Evolutionary conservation across 1,140 invertebrate genomes (phyloP), one percentile per base, ranked within the genome.

Genomic region (Rhagoletis zephyria): DNA sequence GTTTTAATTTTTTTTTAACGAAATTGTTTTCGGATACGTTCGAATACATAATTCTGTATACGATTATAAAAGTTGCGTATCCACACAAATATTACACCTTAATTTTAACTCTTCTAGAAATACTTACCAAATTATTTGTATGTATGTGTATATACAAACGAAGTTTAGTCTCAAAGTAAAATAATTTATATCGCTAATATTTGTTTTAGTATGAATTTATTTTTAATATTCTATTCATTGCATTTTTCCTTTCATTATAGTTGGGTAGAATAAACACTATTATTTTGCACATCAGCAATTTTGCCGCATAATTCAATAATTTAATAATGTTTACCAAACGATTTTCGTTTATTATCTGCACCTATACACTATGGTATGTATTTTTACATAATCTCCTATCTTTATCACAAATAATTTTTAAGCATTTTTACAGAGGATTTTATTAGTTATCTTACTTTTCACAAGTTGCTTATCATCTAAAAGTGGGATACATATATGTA

Each of bases 341-440:
- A 59, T 81, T 56, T 51, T 51, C 9, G 5, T 59, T 59, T 59
- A 56, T 59, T 56, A 81, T 59, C 74, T 81, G 48, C 19, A 16
- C 30, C 48, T 81, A 81, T 48, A 74, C 70, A 48, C 61, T n/a
- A 63, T 74, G 9, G 16, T 70, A 45, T 48, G 40, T 81, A 81
- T 56, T 56, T 81, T 81, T 81, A 12, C 5, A 12, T 48, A 48
- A 12, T 56, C 5, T 51, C 45, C 45, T 81, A 81, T 3, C n/a
- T 56, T 81, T 81, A 81, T 81, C 74, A 81, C 74, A 81, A 81
- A 81, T 81, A 56, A 81, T 81, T 81, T 63, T 67, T 81, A 81
- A 51, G 74, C 74, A 81, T 81, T 56, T 81, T 81, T 81, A 81
- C 74, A 81, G 19, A 81, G 19, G 48, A 81, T 56, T 81, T 51